Evolutionary conservation across 2,888 invertebrate genomes (phyloP).

Genomic region (Exocentrus adspersus): DNA sequence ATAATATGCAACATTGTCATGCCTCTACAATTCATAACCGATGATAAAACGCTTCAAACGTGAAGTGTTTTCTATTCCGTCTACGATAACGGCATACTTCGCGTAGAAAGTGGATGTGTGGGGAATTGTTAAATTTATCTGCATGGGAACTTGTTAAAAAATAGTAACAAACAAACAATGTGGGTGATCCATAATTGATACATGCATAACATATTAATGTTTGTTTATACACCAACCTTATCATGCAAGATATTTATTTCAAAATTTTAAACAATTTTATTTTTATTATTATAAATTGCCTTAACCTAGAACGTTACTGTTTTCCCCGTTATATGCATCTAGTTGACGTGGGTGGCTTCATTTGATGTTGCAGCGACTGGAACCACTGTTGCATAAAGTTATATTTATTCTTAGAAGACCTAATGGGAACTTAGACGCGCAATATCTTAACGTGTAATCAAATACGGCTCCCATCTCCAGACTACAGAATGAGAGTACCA

Average conservation of each 20-base stretch:
- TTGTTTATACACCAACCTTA: no score
- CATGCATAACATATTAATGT: no score
- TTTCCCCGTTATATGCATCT: no score
- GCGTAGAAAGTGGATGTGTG: background rate
- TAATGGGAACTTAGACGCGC: constrained; percentile 26
- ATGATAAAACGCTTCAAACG: constrained; percentile 7
- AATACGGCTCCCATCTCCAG: constrained; percentile 17
- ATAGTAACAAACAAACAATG: no score
- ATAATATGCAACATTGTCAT: constrained; percentile 22
- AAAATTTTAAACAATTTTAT: no score
- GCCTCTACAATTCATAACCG: background rate
- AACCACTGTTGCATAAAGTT: constrained; percentile 22
- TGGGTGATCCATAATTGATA: no score
- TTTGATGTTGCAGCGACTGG: constrained; percentile 1
- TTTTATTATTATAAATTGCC: no score
- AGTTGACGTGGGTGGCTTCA: constrained; percentile 19
- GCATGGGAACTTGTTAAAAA: background rate
- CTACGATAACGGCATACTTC: background rate
- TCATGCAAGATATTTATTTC: no score
- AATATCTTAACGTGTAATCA: constrained; percentile 27
- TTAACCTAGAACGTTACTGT: no score
- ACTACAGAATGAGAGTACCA: no score
- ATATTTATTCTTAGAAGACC: constrained; percentile 29
- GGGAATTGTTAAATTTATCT: background rate
- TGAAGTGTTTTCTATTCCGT: background rate